A percentile compares a stretch with the other conserved stretches of the same genome.
These are phyloP conservation scores for Macrotrachela quadricornifera DNA, from an alignment of 1,140 invertebrate species.

Conservation along the genomic window DNA sequence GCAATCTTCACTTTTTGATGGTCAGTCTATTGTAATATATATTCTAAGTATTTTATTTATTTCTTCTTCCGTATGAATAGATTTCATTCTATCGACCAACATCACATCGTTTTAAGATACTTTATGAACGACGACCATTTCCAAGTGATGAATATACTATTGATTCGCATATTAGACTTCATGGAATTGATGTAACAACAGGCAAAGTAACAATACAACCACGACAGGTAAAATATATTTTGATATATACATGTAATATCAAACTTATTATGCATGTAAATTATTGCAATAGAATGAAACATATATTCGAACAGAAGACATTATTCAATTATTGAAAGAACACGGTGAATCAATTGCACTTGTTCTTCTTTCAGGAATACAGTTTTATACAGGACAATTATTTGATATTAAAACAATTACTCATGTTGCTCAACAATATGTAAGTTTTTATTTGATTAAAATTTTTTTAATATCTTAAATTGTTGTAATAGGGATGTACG, in stretches of 20 bases:
- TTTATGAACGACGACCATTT: conserved; percentile 39
- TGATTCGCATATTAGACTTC: conserved; percentile 36
- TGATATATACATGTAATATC: neutral
- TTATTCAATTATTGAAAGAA: conserved; percentile 33
- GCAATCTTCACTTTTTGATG: conserved; percentile 37
- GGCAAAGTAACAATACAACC: conserved; percentile 34
- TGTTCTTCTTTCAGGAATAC: conserved; percentile 38
- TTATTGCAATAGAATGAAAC: neutral
- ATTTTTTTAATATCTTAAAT: conserved; percentile 10
- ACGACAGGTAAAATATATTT: conserved; percentile 25
- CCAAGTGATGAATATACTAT: conserved; percentile 43
- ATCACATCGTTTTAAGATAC: conserved; percentile 34
- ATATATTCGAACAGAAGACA: conserved; percentile 29
- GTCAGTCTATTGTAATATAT: conserved; percentile 11
- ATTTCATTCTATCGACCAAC: conserved; percentile 39
- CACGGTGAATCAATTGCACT: conserved; percentile 37
- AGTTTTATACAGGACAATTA: conserved; percentile 44
- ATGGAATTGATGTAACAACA: conserved; percentile 33
- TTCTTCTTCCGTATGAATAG: conserved; percentile 14
- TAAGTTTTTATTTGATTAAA: neutral
- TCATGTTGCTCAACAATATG: conserved; percentile 33
- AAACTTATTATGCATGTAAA: neutral
- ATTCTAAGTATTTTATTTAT: neutral
- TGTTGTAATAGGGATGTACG: conserved; percentile 39
- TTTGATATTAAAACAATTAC: conserved; percentile 39